Evolutionary conservation across 2,888 invertebrate species (phyloP).

Genomic region (Tuta absoluta): DNA sequence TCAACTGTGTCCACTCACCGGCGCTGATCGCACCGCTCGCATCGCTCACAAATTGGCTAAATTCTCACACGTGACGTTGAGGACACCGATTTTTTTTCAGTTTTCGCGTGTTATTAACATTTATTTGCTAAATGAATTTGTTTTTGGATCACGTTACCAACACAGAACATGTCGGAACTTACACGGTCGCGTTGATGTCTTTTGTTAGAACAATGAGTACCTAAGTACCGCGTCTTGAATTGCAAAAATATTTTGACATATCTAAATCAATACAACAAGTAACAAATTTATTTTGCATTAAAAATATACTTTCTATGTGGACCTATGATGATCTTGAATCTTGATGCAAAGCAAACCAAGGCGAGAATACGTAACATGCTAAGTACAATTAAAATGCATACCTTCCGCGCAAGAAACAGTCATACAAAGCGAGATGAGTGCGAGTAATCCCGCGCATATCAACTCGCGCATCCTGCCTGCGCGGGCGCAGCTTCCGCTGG

Average conservation of each 20-base stretch:
- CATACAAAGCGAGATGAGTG: neutral
- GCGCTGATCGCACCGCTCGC: neutral
- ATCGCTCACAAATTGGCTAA: constrained; percentile 15
- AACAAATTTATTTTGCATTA: no score
- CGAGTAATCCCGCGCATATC: constrained; percentile 3
- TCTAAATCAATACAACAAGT: neutral
- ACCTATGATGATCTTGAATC: neutral
- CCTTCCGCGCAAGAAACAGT: neutral
- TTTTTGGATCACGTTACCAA: neutral
- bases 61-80: constrained; percentile 16
- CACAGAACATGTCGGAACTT: neutral
- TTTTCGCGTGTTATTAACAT: neutral
- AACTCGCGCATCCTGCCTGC: constrained; percentile 10
- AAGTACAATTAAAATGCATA: neutral
- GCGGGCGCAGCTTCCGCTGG: constrained; percentile 20
- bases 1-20: neutral
- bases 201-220: constrained; percentile 32
- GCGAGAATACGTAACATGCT: neutral
- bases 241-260: neutral
- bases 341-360: neutral
- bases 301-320: neutral
- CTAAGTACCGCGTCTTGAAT: neutral
- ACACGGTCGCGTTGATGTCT: constrained; percentile 47
- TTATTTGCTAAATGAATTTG: neutral
- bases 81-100: neutral